phyloP scores from a whole-genome alignment of 2,113 vertebrate genomes.

The Erythrocercus mccallii region DNA sequence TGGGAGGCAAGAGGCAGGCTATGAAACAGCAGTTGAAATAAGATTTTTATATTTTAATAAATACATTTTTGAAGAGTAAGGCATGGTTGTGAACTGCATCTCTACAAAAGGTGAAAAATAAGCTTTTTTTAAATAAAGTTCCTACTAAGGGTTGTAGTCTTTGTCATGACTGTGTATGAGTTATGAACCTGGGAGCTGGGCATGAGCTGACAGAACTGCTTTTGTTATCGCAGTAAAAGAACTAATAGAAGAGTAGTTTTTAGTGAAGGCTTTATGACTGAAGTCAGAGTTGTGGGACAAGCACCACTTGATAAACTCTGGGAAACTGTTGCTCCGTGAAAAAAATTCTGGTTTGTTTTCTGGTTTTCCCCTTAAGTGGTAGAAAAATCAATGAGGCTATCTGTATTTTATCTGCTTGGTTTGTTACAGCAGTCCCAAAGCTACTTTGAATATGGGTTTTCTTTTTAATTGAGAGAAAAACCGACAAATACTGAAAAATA shows the following conservation, averaged over 20 bases:
- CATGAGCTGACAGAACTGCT: accelerated
- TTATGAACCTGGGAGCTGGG: neutral
- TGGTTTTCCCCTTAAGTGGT: neutral
- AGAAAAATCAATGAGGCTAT: neutral
- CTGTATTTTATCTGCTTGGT: neutral
- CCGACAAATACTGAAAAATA: neutral
- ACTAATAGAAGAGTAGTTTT: neutral
- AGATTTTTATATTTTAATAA: neutral
- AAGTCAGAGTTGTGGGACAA: neutral
- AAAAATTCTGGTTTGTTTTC: neutral
- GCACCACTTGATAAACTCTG: neutral
- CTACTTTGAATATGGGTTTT: neutral
- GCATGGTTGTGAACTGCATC: neutral
- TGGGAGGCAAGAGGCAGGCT: neutral
- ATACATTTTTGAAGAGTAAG: neutral
- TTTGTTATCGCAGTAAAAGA: neutral
- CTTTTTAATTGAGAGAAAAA: neutral
- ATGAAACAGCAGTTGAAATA: neutral
- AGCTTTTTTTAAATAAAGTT: neutral
- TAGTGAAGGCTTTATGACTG: neutral
- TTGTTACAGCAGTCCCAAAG: neutral
- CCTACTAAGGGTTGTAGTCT: neutral
- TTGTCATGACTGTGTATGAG: neutral
- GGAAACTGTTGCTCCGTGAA: accelerated
- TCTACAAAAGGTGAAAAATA: neutral